These are phyloP conservation scores for Frieseomelitta varia DNA, from an alignment of 1,140 invertebrate genomes.

Conservation along the genomic window DNA sequence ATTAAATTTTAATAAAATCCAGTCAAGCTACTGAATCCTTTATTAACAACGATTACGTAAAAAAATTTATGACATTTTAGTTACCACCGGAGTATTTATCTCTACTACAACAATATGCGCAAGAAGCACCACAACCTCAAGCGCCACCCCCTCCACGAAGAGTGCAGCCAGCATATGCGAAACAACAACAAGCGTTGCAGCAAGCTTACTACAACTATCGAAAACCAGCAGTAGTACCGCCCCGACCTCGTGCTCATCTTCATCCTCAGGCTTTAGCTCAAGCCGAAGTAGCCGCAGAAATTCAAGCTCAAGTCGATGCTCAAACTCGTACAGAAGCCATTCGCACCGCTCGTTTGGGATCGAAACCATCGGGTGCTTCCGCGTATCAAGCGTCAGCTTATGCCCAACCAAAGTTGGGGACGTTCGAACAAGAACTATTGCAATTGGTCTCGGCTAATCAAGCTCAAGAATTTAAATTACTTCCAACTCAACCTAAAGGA, in stretches of 20 bases:
- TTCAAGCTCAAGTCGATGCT: slow-evolving; percentile 71
- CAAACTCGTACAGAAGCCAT: slow-evolving; percentile 67
- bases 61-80: slow-evolving; percentile 68
- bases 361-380: slow-evolving; percentile 57
- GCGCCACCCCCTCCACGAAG: slow-evolving; percentile 62
- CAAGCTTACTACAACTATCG: slow-evolving; percentile 77
- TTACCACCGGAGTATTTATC: slow-evolving; percentile 77
- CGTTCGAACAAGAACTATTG: slow-evolving; percentile 77
- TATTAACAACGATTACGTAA: neutral
- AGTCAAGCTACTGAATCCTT: neutral
- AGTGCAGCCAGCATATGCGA: slow-evolving; percentile 72
- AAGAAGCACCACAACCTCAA: slow-evolving; percentile 64
- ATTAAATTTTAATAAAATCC: neutral
- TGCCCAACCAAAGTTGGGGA: slow-evolving; percentile 71
- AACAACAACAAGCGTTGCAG: slow-evolving; percentile 77
- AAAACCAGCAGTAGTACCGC: slow-evolving; percentile 73
- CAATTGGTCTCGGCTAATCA: slow-evolving; percentile 78
- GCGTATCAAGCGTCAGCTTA: slow-evolving; percentile 67
- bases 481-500: slow-evolving; percentile 63
- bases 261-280: slow-evolving; percentile 75
- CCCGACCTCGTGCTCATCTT: slow-evolving; percentile 72
- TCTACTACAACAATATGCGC: slow-evolving; percentile 75
- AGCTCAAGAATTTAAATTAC: slow-evolving; percentile 76
- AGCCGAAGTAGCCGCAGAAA: slow-evolving; percentile 70
- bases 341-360: slow-evolving; percentile 64